Evolutionary conservation across 2,888 invertebrate species (phyloP), one percentile per base, ranked within the genome.

Genomic region (Rhorus exstirpatorius): DNA sequence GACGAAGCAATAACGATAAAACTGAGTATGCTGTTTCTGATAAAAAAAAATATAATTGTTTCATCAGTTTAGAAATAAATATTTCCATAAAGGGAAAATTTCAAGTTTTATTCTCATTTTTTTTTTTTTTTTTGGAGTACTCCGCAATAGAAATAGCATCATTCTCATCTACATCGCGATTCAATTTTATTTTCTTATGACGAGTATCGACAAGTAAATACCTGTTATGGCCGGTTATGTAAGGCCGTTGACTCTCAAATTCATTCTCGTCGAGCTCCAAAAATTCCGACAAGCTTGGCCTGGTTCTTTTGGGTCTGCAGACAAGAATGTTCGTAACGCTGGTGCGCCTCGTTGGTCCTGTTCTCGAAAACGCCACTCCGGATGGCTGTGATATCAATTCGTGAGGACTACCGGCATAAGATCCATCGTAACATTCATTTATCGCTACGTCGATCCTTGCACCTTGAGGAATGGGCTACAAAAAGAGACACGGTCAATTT

Each of bases 381-480:
- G 96, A 95, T 0, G 96, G 96, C 86, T 95, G 95, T 0, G 96
- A 96, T 68, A 97, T 96, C 84, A 98, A 94, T 93, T 98, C 97
- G 91, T 97, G 97, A 0, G 98, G 98, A 51, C 98, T 98, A 3
- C 98, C 98, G 10, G 97, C 96, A 93, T 98, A 99, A 0, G 98
- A 98, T 0, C 98, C 98, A 93, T 99, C 99, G 93, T 98, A 99
- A 81, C 97, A 94, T 93, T 99, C 98, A 93, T 99, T 99, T 87
- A 99, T 97, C 0, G 98, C 97, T 0, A 99, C 98, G 93, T 99
- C 98, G 86, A 99, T 97, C 79, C 98, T 95, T 49, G 98, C 97
- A 81, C 98, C 97, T 88, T 95, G 95, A 0, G 95, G 94, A 85
- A 96, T 96, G 41, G 96, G 96, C 95, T 96, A 92, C 31, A 60